Conservation (phyloP, 1,140 invertebrate genomes). For the Agrypnia vestita region DNA sequence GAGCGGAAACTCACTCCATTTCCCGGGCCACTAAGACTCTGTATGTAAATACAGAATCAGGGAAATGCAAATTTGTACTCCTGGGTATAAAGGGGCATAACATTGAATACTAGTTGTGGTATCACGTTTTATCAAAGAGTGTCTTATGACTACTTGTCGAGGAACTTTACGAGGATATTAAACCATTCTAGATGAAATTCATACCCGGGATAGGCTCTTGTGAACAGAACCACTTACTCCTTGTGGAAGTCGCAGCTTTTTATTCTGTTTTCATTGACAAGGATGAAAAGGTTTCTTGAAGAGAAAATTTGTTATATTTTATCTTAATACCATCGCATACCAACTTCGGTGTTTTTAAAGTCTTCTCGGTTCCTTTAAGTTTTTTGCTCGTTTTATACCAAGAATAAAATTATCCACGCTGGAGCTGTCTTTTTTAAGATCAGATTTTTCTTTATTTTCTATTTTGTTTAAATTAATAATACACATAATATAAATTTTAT, state of each 20-base stretch:
- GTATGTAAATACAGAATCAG: background rate
- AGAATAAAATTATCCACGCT: too few relatives aligned
- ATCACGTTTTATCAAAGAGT: too few relatives aligned
- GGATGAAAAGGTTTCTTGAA: constrained; percentile 1
- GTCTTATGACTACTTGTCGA: too few relatives aligned
- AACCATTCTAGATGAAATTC: background rate
- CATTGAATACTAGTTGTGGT: too few relatives aligned
- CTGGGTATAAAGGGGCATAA: background rate
- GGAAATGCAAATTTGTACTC: background rate
- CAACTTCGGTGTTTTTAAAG: background rate
- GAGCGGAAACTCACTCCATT: constrained; percentile 4
- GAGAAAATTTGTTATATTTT: constrained; percentile 15
- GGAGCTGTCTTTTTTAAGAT: too few relatives aligned
- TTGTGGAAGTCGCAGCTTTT: constrained; percentile 9
- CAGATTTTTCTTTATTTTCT: too few relatives aligned
- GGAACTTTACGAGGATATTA: background rate
- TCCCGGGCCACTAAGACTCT: background rate
- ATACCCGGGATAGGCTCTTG: constrained; percentile 3
- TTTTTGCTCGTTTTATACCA: too few relatives aligned
- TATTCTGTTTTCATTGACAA: constrained; percentile 24
- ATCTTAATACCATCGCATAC: background rate
- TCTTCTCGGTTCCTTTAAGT: too few relatives aligned
- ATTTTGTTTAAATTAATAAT: too few relatives aligned
- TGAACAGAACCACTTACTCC: constrained; percentile 4
- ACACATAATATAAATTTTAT: too few relatives aligned